Conservation (phyloP, 2,113 vertebrate genomes). For the Megatriorchis doriae region DNA sequence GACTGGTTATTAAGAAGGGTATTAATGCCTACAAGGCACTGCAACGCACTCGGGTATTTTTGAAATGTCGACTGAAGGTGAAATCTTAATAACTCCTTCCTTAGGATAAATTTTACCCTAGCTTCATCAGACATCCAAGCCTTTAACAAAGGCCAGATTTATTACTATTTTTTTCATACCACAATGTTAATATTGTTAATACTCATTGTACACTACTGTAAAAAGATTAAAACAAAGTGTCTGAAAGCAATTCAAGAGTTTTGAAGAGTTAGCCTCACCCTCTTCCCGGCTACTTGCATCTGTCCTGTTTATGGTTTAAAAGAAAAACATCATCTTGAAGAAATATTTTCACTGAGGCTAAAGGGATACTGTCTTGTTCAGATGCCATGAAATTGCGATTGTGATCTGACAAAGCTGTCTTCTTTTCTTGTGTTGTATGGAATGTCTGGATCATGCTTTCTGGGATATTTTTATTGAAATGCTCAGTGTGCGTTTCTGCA, state of each 20-base stretch:
- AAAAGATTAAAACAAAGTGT: constrained; percentile 57
- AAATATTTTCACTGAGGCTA: constrained; percentile 56
- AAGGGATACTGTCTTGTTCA: constrained; percentile 68
- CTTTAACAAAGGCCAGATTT: constrained; percentile 32
- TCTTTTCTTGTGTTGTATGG: constrained; percentile 68
- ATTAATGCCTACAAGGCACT: background rate
- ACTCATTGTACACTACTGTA: constrained; percentile 71
- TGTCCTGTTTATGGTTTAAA: constrained; percentile 41
- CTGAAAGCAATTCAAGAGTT: constrained; percentile 53
- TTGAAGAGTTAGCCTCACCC: constrained; percentile 39
- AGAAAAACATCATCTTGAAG: constrained; percentile 48
- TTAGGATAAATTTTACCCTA: background rate
- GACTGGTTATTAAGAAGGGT: background rate
- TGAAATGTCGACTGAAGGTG: background rate
- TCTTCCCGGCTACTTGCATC: constrained; percentile 48
- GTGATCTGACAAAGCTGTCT: constrained; percentile 62
- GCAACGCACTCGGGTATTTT: background rate
- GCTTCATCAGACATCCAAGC: background rate
- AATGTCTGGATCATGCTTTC: constrained; percentile 79
- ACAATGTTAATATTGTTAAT: constrained; percentile 75
- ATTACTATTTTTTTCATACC: constrained; percentile 42
- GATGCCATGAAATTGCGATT: constrained; percentile 67
- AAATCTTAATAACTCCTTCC: background rate
- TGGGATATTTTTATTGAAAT: constrained; percentile 74
- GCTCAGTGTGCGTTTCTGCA: constrained; percentile 72